phyloP scores from a whole-genome alignment of 2,113 vertebrate genomes.

The Aspiorhynchus laticeps region DNA sequence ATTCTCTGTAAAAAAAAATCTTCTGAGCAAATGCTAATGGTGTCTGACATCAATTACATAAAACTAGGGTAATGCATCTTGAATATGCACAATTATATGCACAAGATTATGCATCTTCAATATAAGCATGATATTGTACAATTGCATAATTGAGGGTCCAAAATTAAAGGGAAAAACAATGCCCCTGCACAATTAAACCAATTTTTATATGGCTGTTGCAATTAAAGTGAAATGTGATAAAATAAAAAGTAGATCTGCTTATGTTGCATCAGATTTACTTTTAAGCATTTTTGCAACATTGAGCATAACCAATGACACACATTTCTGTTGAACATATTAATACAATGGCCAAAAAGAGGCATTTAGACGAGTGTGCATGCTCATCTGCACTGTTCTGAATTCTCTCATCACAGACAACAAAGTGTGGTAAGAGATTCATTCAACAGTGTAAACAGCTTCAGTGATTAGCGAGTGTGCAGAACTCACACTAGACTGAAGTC shows the following conservation, averaged over 20 bases:
- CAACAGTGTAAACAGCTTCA: no score
- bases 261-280: no score
- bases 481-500: no score
- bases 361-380: background rate
- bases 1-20: background rate
- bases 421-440: background rate
- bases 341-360: background rate
- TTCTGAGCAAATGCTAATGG: background rate
- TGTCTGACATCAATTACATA: background rate
- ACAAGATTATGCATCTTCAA: background rate
- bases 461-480: no score
- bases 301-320: no score
- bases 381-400: background rate
- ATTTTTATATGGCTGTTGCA: no score
- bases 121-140: background rate
- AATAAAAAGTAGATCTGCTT: no score
- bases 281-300: no score
- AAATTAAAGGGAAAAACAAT: no score
- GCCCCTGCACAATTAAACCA: no score
- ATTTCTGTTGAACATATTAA: no score
- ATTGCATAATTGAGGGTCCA: background rate
- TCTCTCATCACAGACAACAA: background rate
- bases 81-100: background rate
- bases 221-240: no score
- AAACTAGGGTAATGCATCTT: background rate